Conservation (phyloP, 2,888 invertebrate species). For the Hemicrepidius hirtus region DNA sequence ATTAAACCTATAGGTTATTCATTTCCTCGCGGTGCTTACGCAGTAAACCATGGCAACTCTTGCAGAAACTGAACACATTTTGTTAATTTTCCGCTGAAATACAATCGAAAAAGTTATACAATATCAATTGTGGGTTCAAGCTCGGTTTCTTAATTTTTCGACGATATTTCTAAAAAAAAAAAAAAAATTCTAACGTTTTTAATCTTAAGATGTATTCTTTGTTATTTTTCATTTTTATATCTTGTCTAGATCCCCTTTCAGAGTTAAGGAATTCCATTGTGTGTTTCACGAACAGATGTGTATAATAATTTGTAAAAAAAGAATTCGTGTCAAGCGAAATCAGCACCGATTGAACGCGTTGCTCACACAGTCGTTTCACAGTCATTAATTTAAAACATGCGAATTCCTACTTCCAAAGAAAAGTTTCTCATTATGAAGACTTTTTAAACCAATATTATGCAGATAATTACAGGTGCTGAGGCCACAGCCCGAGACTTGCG, state of each 20-base stretch:
- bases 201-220: too few relatives aligned
- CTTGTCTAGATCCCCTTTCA: too few relatives aligned
- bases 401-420: slow-evolving; percentile 10
- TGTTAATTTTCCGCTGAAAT: not conserved
- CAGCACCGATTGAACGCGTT: slow-evolving; percentile 5
- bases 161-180: too few relatives aligned
- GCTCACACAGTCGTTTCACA: not conserved
- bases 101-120: not conserved
- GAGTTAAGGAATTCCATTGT: too few relatives aligned
- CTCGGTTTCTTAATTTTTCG: too few relatives aligned
- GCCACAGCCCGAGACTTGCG: slow-evolving; percentile 7
- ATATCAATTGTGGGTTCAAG: not conserved
- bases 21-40: slow-evolving; percentile 1
- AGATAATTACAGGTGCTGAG: slow-evolving; percentile 29
- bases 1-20: slow-evolving; percentile 4
- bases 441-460: slow-evolving; percentile 35
- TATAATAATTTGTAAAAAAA: slow-evolving; percentile 11
- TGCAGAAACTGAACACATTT: not conserved
- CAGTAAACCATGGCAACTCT: not conserved
- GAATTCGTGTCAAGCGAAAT: slow-evolving; percentile 12
- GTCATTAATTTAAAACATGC: slow-evolving; percentile 28
- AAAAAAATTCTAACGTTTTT: too few relatives aligned
- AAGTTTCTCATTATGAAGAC: slow-evolving; percentile 16
- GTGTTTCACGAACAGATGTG: slow-evolving; percentile 76
- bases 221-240: too few relatives aligned